Evolutionary conservation across 2,797 vertebrate species (phyloP), one percentile per base, ranked within the genome.

Genomic region (Propithecus deckenii): DNA sequence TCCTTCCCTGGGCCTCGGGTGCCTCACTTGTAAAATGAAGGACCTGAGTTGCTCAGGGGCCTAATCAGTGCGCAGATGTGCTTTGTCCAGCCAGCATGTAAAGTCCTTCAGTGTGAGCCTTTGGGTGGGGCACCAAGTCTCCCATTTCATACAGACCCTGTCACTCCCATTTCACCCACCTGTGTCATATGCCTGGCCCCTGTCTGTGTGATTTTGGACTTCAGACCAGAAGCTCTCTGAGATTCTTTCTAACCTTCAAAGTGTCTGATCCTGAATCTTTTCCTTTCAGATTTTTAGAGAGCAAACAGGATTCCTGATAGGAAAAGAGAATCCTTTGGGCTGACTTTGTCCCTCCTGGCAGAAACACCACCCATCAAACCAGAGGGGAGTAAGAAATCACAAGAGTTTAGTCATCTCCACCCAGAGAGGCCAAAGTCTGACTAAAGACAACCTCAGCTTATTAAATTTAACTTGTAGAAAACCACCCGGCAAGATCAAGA

Each of bases 381-480:
- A 94, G 94, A 92, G 76, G 93, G 72, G 94, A 96, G 89, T 92
- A 75, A 97, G 95, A 96, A 97, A 97, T 98, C 96, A 97, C 93
- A 96, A 92, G 92, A 93, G 94, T 98, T 98, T 97, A 97, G 97
- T 98, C 97, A 98, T 98, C 92, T 86, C 76, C 89, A 94, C 76
- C 83, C 69, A 94, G 80, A 94, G 93, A 97, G 94, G 97, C 96
- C 98, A 98, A 97, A 96, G 81, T 96, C 92, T 97, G 97, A 98
- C 96, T 98, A 98, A 98, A 95, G 96, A 88, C 91, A 94, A 92
- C 80, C 78, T 93, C 87, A 89, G 74, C 69, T 97, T 97, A 97
- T 97, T 97, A 97, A 96, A 84, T 89, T 94, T 85, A 96, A 94
- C 95, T 97, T 75, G 2, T 91, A 78, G 94, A 95, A 93, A 97